Evolutionary conservation across 2,113 vertebrate species (phyloP).

Genomic region (Elaphurus davidianus): DNA sequence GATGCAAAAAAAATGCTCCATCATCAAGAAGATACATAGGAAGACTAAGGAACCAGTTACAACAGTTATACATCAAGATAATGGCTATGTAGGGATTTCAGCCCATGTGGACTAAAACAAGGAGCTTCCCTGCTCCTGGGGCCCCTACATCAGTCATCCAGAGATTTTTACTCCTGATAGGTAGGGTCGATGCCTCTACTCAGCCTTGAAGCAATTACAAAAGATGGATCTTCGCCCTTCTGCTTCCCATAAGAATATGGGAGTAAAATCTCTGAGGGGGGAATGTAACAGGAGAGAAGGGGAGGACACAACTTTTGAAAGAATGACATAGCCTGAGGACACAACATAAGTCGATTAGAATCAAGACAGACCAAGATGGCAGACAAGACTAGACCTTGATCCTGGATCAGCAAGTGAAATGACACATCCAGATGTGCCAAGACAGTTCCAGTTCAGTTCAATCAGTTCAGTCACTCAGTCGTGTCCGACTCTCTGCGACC

Average conservation of each 20-base stretch:
- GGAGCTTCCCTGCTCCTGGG: background rate
- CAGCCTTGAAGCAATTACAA: background rate
- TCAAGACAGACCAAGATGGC: background rate
- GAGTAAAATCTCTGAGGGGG: background rate
- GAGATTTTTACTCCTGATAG: background rate
- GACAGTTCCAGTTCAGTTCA: background rate
- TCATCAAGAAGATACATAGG: background rate
- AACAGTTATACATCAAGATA: background rate
- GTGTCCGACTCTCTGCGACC: too few species aligned
- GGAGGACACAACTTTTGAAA: background rate
- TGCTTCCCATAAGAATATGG: background rate
- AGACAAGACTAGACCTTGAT: background rate
- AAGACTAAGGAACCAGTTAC: background rate
- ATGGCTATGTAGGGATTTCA: background rate
- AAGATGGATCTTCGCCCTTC: background rate
- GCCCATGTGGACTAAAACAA: background rate
- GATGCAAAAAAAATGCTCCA: background rate
- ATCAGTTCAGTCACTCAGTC: too few species aligned
- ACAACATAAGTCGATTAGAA: background rate
- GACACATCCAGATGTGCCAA: background rate
- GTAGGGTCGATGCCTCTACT: background rate
- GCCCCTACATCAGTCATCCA: background rate
- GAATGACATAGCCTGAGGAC: background rate
- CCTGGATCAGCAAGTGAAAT: background rate
- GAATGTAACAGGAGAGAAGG: background rate